A percentile compares a stretch with the other conserved stretches of the same genome.
These are phyloP conservation scores for Puma concolor DNA, from an alignment of 2,113 vertebrate genomes.

Conservation along the genomic window DNA sequence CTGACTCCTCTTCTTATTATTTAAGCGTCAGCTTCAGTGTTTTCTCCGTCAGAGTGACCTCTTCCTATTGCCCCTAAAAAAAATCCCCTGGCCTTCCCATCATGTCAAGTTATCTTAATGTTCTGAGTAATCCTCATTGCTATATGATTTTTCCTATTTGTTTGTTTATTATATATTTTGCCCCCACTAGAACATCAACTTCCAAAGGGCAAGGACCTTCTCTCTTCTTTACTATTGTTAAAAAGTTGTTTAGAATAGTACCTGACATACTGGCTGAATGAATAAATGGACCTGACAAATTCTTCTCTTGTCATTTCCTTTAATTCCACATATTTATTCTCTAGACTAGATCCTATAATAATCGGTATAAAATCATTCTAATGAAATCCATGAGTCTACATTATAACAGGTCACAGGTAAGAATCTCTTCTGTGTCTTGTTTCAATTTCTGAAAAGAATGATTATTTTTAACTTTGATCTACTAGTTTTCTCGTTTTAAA, in stretches of 20 bases:
- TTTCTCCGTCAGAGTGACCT: background rate
- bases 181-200: background rate
- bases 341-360: background rate
- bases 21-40: background rate
- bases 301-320: background rate
- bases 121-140: background rate
- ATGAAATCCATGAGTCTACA: background rate
- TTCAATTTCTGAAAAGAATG: constrained; percentile 21
- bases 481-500: background rate
- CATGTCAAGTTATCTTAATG: background rate
- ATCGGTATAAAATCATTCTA: background rate
- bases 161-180: background rate
- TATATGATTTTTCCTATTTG: background rate
- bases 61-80: background rate
- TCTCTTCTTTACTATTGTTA: background rate
- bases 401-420: background rate
- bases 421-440: background rate
- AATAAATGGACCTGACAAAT: background rate
- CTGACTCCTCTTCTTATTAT: background rate
- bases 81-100: background rate
- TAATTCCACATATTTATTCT: background rate
- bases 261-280: background rate
- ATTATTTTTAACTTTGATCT: background rate
- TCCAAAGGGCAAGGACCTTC: background rate
- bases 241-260: background rate